Percentiles rank a stretch among this genome's conserved stretches.
Conservation (phyloP, 1,140 invertebrate genomes). For the Cydia amplana region DNA sequence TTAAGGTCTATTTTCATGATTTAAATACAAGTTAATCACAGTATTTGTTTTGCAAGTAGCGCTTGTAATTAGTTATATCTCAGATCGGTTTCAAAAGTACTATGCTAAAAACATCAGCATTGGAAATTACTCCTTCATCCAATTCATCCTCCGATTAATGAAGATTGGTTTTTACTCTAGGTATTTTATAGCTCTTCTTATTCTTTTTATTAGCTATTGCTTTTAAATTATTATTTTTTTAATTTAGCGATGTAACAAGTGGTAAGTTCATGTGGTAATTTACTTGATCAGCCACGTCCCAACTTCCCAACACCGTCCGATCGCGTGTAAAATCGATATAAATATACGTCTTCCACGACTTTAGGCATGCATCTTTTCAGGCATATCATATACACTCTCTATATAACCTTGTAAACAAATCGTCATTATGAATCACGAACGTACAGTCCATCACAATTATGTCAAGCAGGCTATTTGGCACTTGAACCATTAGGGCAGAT, state of each 20-base stretch:
- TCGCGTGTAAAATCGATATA: no score
- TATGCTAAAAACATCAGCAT: neutral
- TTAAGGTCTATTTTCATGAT: neutral
- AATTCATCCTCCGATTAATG: no score
- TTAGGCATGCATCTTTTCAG: no score
- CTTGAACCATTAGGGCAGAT: neutral
- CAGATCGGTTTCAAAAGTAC: neutral
- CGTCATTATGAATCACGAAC: neutral
- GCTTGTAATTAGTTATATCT: slow-evolving; percentile 23
- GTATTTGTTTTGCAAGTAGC: slow-evolving; percentile 18
- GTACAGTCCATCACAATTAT: slow-evolving; percentile 16
- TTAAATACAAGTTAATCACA: slow-evolving; percentile 14
- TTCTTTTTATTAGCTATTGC: neutral
- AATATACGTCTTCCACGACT: no score
- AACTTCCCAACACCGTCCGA: no score
- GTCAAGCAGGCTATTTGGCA: slow-evolving; percentile 13
- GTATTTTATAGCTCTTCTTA: no score
- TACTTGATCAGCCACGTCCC: no score
- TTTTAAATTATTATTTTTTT: no score
- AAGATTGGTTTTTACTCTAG: neutral
- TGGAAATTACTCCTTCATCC: neutral
- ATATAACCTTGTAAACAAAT: slow-evolving; percentile 6
- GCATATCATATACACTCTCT: neutral
- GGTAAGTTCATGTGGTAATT: no score
- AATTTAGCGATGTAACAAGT: no score